Percentiles rank a stretch among this genome's conserved stretches.
Conservation (phyloP, 2,113 vertebrate genomes). For the Osmerus eperlanus region DNA sequence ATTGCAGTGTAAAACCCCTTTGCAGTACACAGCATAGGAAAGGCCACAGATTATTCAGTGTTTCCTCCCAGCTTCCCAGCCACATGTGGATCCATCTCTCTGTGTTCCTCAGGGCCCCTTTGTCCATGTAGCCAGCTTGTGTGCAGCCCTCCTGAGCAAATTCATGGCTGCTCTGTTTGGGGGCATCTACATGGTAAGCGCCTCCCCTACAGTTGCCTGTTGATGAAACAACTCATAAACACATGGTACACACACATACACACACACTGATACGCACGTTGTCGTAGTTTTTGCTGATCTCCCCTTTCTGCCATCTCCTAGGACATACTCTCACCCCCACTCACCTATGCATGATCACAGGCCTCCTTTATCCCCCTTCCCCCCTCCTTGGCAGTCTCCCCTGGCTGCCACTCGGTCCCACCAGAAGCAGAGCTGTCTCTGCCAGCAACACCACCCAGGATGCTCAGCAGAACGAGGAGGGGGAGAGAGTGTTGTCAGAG, state of each 20-base stretch:
- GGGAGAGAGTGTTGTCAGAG: not conserved
- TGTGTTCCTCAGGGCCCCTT: constrained; percentile 65
- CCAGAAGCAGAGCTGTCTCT: not conserved
- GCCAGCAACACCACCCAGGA: not conserved
- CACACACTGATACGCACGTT: not conserved
- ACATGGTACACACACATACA: not conserved
- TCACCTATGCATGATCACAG: constrained; percentile 45
- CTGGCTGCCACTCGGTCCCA: not conserved
- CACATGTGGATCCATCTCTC: no score
- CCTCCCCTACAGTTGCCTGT: no score
- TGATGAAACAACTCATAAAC: not conserved
- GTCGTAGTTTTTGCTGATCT: not conserved
- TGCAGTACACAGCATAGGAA: not conserved
- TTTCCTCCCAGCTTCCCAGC: no score
- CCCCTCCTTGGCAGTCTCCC: constrained; percentile 22
- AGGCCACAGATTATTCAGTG: not conserved
- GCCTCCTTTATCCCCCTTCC: constrained; percentile 22
- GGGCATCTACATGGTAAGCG: constrained; percentile 87
- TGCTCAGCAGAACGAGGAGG: constrained; percentile 39
- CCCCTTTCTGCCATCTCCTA: constrained; percentile 21
- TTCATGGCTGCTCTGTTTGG: constrained; percentile 93
- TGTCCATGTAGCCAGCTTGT: constrained; percentile 94
- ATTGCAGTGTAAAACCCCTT: not conserved
- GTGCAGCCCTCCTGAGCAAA: constrained; percentile 89
- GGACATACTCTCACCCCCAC: constrained; percentile 56